phyloP scores from a whole-genome alignment of 92 coral and sea anemone species.

The Pocillopora meandrina region DNA sequence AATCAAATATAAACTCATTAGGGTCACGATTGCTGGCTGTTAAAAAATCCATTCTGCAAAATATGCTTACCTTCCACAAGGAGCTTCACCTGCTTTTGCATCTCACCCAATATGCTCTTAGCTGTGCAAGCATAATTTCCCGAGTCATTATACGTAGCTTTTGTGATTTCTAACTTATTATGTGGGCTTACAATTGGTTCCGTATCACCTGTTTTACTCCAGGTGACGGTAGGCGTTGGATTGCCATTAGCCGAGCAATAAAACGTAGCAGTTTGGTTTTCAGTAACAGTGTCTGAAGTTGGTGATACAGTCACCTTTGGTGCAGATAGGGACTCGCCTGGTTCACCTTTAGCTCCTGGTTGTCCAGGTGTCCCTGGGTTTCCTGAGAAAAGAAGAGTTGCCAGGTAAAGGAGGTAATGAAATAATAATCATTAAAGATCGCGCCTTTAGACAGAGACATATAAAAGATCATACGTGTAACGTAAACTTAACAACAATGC shows the following conservation, averaged over 20 bases:
- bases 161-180: background rate
- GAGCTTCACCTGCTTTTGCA: background rate
- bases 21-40: background rate
- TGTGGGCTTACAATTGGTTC: background rate
- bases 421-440: background rate
- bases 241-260: slow-evolving; percentile 1
- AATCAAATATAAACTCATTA: too few species aligned
- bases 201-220: too few species aligned
- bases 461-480: too few species aligned
- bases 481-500: too few species aligned
- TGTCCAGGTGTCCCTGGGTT: slow-evolving; percentile 19
- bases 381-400: background rate
- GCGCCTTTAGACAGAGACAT: too few species aligned
- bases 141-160: background rate
- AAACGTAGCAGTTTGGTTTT: background rate
- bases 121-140: background rate
- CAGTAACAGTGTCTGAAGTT: background rate
- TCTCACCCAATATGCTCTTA: background rate
- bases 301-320: background rate
- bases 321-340: background rate
- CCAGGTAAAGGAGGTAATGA: background rate
- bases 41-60: background rate
- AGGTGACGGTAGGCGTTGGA: background rate
- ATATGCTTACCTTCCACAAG: background rate
- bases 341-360: slow-evolving; percentile 5